Percentiles rank a stretch among this genome's conserved stretches.
These are phyloP conservation scores for Arvicanthis niloticus DNA, from an alignment of 2,113 vertebrate species.

Conservation along the genomic window DNA sequence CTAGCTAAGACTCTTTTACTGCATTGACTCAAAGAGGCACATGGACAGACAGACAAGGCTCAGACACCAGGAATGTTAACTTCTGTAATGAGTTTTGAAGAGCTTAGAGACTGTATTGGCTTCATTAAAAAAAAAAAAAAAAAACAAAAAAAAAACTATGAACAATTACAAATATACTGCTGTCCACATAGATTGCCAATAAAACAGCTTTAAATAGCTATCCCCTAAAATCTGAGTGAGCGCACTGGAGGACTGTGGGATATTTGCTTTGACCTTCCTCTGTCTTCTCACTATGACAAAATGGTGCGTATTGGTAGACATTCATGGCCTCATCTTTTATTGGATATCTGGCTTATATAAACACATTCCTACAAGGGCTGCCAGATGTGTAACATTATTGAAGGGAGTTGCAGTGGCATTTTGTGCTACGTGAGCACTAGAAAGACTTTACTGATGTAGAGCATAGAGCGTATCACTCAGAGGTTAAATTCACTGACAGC, in stretches of 20 bases:
- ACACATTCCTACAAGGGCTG: neutral
- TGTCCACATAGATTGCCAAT: neutral
- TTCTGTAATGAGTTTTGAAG: neutral
- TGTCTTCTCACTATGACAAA: neutral
- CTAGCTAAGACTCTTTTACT: neutral
- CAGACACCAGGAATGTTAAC: neutral
- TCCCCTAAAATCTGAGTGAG: neutral
- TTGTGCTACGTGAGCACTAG: neutral
- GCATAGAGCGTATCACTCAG: neutral
- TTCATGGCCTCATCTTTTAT: too few relatives aligned
- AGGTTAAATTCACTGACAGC: neutral
- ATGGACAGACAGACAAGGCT: neutral
- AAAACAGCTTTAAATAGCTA: neutral
- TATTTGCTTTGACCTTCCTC: neutral
- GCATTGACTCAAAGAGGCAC: neutral
- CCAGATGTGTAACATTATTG: too few relatives aligned
- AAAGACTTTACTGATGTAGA: neutral
- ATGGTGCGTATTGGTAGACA: neutral
- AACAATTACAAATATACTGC: neutral
- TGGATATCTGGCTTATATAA: neutral
- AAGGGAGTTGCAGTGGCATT: accelerated
- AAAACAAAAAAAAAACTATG: neutral
- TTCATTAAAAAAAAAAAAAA: neutral
- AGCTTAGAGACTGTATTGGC: neutral
- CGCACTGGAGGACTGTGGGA: too few relatives aligned